A percentile compares a stretch with the other conserved stretches of the same genome.
Conservation (phyloP, 2,797 vertebrate species). For the Rhodeus uyekii region DNA sequence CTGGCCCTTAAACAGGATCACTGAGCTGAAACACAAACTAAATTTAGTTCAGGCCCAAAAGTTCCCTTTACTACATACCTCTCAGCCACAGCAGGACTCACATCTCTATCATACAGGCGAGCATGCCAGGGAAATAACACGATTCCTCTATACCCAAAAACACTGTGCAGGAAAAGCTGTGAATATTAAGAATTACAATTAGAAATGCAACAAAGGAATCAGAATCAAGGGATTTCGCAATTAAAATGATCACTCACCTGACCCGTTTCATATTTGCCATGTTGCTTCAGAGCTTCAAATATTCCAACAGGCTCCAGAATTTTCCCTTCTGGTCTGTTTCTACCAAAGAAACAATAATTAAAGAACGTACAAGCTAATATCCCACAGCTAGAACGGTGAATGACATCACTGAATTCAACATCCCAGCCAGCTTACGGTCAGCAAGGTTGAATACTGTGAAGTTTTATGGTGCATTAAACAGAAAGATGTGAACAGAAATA, state of each 20-base stretch:
- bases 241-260: conserved; percentile 76
- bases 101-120: conserved; percentile 92
- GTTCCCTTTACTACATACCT: conserved; percentile 73
- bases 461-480: background rate
- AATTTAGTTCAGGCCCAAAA: background rate
- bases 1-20: too few species aligned
- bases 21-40: background rate
- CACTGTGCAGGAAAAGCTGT: conserved; percentile 95
- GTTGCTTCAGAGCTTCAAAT: conserved; percentile 93
- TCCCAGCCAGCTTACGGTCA: background rate
- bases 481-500: conserved; percentile 11
- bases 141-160: conserved; percentile 96
- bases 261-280: conserved; percentile 96
- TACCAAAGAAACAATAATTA: conserved; percentile 57
- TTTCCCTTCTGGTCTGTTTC: conserved; percentile 94
- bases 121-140: conserved; percentile 98
- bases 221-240: background rate
- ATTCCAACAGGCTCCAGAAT: conserved; percentile 94
- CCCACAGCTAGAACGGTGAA: background rate
- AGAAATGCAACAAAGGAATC: background rate
- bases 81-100: conserved; percentile 86
- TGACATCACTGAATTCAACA: background rate
- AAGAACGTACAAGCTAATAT: background rate
- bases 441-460: conserved; percentile 7
- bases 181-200: background rate